phyloP scores from a whole-genome alignment of 2,113 vertebrate genomes.

The Clupea harengus region DNA sequence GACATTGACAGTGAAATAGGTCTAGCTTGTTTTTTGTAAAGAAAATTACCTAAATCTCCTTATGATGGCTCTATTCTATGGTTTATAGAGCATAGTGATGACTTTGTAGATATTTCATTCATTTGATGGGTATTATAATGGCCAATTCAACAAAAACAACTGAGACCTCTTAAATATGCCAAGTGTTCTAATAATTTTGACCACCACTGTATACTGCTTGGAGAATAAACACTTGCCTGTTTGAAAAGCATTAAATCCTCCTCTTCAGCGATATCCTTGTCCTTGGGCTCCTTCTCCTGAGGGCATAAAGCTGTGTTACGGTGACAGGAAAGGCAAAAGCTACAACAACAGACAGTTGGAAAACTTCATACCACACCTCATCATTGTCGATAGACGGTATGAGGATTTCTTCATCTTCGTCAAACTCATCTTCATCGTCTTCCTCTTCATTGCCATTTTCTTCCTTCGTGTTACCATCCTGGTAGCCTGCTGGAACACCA shows the following conservation, averaged over 20 bases:
- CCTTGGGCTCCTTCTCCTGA: conserved; percentile 42
- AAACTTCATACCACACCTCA: background rate
- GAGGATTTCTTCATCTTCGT: background rate
- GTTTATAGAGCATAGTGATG: too few relatives aligned
- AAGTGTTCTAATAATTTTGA: too few relatives aligned
- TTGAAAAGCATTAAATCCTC: conserved; percentile 30
- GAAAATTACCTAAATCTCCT: too few relatives aligned
- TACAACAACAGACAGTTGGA: background rate
- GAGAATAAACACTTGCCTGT: conserved; percentile 45
- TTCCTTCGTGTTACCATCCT: conserved; percentile 71
- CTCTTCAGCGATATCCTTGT: conserved; percentile 38
- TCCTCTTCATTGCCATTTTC: conserved; percentile 67
- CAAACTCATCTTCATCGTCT: conserved; percentile 33
- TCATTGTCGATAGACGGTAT: background rate
- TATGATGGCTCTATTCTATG: too few relatives aligned
- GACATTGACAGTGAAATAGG: too few relatives aligned
- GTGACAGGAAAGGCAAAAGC: background rate
- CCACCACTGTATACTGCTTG: too few relatives aligned
- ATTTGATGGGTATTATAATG: too few relatives aligned
- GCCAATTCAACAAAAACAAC: too few relatives aligned
- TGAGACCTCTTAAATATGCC: too few relatives aligned
- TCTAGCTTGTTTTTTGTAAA: too few relatives aligned
- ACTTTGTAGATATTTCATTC: too few relatives aligned
- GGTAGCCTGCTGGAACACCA: conserved; percentile 68
- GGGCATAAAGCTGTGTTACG: background rate